A percentile compares a stretch with the other conserved stretches of the same genome.
phyloP scores from a whole-genome alignment of 2,888 invertebrate species.

The Rutpela maculata region DNA sequence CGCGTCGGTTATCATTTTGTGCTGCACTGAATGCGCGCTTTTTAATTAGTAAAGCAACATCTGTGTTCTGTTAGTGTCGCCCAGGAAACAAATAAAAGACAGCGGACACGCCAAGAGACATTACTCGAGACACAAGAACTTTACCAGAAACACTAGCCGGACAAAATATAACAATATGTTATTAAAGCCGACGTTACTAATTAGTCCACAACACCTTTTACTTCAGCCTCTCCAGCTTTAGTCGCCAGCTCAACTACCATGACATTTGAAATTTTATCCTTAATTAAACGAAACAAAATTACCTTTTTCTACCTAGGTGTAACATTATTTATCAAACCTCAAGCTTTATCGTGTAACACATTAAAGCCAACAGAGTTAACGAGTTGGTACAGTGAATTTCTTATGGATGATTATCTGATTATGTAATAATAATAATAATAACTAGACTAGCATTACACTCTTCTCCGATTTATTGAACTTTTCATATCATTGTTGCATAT shows the following conservation, averaged over 20 bases:
- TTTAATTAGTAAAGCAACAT: constrained; percentile 72
- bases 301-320: background rate
- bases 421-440: too few relatives aligned
- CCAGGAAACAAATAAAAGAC: constrained; percentile 65
- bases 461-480: too few relatives aligned
- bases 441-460: too few relatives aligned
- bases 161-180: constrained; percentile 43
- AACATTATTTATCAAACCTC: background rate
- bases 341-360: background rate
- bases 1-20: constrained; percentile 65
- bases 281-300: constrained; percentile 44
- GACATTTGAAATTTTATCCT: constrained; percentile 53
- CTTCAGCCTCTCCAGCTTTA: constrained; percentile 31
- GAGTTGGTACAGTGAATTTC: background rate
- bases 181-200: constrained; percentile 47
- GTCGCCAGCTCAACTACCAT: constrained; percentile 40
- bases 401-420: background rate
- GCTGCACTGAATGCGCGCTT: constrained; percentile 65
- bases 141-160: constrained; percentile 26
- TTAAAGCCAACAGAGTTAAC: background rate
- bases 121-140: constrained; percentile 26
- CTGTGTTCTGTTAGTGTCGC: constrained; percentile 69
- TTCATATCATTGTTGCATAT: too few relatives aligned
- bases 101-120: constrained; percentile 40
- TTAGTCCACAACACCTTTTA: constrained; percentile 47